Evolutionary conservation across 2,797 vertebrate species (phyloP).

Genomic region (Leptodactylus fallax): DNA sequence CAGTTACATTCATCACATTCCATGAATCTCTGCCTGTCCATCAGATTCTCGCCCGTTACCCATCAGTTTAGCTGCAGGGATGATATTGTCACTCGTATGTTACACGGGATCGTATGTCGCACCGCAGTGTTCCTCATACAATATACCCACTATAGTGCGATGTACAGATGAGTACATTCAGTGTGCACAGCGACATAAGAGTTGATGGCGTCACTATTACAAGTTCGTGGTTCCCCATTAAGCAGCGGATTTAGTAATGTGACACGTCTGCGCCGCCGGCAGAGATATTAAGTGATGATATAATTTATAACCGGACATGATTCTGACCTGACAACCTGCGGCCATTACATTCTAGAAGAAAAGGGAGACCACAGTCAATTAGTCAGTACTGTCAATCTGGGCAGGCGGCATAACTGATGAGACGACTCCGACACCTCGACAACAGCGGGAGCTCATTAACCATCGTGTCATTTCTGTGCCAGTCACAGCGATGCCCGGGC

Average conservation of each 20-base stretch:
- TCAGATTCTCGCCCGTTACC: not conserved
- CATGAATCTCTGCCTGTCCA: not conserved
- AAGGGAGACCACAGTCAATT: not conserved
- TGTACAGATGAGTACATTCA: not conserved
- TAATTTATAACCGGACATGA: not conserved
- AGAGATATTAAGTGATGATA: not conserved
- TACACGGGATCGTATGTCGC: not conserved
- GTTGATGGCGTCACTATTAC: not conserved
- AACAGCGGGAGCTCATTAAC: not conserved
- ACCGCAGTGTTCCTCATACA: not conserved
- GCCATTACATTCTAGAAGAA: not conserved
- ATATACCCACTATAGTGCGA: not conserved
- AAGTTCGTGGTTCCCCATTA: slow-evolving; percentile 11
- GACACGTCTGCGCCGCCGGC: not conserved
- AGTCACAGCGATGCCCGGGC: not conserved
- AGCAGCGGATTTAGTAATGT: not conserved
- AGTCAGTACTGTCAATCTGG: not conserved
- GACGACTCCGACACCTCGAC: too few relatives aligned
- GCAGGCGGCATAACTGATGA: too few relatives aligned
- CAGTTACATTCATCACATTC: not conserved
- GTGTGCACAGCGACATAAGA: not conserved
- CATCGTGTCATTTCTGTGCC: not conserved
- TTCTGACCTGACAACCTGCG: slow-evolving; percentile 12
- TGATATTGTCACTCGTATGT: not conserved
- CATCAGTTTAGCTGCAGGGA: not conserved